Percentiles rank a stretch among this genome's conserved stretches.
phyloP scores from a whole-genome alignment of 2,888 invertebrate species.

The Alsophila aescularia region DNA sequence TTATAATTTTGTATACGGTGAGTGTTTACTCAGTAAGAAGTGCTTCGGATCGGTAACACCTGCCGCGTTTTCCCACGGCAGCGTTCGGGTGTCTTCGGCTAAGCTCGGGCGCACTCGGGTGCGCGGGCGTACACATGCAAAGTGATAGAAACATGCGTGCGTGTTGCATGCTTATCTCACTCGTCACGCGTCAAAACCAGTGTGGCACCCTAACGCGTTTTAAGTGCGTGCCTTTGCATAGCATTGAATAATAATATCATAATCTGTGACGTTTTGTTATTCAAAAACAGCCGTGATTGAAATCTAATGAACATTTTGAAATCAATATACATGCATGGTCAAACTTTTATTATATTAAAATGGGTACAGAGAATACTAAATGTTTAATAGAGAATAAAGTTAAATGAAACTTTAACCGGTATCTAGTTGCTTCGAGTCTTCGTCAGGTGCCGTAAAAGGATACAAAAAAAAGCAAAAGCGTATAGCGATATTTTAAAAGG shows the following conservation, averaged over 20 bases:
- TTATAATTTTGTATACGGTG: slow-evolving; percentile 83
- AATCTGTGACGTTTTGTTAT: slow-evolving; percentile 32
- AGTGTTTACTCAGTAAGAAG: slow-evolving; percentile 84
- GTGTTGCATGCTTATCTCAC: slow-evolving; percentile 46
- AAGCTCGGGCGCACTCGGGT: slow-evolving; percentile 56
- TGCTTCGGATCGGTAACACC: slow-evolving; percentile 81
- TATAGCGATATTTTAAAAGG: slow-evolving; percentile 41
- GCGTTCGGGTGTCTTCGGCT: slow-evolving; percentile 71
- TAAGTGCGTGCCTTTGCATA: slow-evolving; percentile 48
- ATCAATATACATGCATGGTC: slow-evolving; percentile 12
- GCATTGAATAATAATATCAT: slow-evolving; percentile 39
- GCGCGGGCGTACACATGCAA: slow-evolving; percentile 57
- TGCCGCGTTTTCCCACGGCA: slow-evolving; percentile 82
- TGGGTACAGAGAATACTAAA: slow-evolving; percentile 8
- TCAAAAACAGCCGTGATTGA: slow-evolving; percentile 27
- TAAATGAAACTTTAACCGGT: slow-evolving; percentile 24
- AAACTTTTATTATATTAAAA: slow-evolving; percentile 1
- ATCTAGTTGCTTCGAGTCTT: slow-evolving; percentile 10
- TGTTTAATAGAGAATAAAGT: slow-evolving; percentile 20
- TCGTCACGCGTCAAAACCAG: slow-evolving; percentile 64
- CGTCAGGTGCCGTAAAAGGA: slow-evolving; percentile 27
- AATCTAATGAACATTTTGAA: slow-evolving; percentile 27
- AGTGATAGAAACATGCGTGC: slow-evolving; percentile 44
- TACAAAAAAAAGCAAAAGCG: slow-evolving; percentile 22
- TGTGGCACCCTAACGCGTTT: slow-evolving; percentile 58